Evolutionary conservation across 1,140 invertebrate species (phyloP).

Genomic region (Anoplophora glabripennis): DNA sequence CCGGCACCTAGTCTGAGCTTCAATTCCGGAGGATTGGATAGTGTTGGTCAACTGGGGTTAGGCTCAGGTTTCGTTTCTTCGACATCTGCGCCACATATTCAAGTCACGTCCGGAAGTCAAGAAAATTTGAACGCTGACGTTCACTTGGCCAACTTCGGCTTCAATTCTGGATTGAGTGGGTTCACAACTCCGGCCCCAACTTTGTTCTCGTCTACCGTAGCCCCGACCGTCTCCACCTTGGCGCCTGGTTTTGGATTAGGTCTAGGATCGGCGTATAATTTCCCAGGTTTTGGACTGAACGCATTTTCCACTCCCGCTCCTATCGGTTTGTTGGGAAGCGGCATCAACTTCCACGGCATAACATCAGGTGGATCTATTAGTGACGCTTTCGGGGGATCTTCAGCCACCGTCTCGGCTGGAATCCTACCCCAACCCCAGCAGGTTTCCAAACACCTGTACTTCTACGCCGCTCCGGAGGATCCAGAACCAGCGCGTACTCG

Average conservation of each 20-base stretch:
- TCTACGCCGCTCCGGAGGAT: conserved; percentile 66
- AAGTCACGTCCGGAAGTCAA: neutral
- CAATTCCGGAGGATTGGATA: neutral
- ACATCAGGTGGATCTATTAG: neutral
- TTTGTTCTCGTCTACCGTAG: neutral
- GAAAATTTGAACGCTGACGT: too few species aligned
- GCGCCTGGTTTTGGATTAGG: too few species aligned
- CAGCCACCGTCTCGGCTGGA: neutral
- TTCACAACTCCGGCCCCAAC: neutral
- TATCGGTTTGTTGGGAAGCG: neutral
- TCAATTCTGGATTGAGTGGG: too few species aligned
- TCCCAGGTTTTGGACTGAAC: too few species aligned
- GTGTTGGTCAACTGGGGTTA: neutral
- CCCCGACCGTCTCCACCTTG: neutral
- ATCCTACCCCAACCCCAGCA: neutral
- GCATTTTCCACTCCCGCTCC: too few species aligned
- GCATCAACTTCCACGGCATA: neutral
- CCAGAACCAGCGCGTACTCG: conserved; percentile 54
- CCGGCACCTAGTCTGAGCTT: neutral
- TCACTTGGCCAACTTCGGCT: neutral
- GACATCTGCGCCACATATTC: neutral
- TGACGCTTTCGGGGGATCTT: neutral
- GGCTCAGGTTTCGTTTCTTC: neutral
- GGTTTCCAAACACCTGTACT: conserved; percentile 77
- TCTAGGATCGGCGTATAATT: too few species aligned